These are phyloP conservation scores for Ennomos fuscantarius DNA, from an alignment of 2,888 invertebrate species.

Conservation along the genomic window DNA sequence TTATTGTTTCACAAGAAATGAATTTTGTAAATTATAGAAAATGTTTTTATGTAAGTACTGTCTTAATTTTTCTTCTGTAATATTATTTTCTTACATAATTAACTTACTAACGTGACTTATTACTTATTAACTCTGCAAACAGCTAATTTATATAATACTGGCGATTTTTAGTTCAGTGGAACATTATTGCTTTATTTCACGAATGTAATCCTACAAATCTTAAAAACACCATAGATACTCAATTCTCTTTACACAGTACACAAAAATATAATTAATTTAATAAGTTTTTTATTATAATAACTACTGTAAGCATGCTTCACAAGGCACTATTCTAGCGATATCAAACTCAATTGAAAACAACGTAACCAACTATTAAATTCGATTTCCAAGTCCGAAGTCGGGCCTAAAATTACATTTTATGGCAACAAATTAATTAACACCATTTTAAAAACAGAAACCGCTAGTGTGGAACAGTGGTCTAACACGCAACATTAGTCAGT, in stretches of 20 bases:
- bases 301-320: slow-evolving; percentile 79
- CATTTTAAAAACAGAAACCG: slow-evolving; percentile 57
- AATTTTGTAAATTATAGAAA: background rate
- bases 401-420: slow-evolving; percentile 76
- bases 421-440: slow-evolving; percentile 68
- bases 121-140: slow-evolving; percentile 51
- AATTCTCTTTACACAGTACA: slow-evolving; percentile 65
- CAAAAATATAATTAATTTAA: slow-evolving; percentile 73
- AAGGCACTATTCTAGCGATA: slow-evolving; percentile 85
- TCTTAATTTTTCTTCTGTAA: slow-evolving; percentile 13
- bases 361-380: slow-evolving; percentile 78
- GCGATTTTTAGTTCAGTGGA: slow-evolving; percentile 63
- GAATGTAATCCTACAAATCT: slow-evolving; percentile 45
- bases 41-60: slow-evolving; percentile 6
- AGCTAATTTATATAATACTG: slow-evolving; percentile 67
- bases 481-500: slow-evolving; percentile 56
- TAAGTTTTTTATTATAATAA: slow-evolving; percentile 46
- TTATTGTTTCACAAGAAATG: too few species aligned
- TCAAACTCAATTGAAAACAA: slow-evolving; percentile 65
- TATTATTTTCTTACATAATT: slow-evolving; percentile 18
- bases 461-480: slow-evolving; percentile 52
- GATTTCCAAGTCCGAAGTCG: slow-evolving; percentile 77
- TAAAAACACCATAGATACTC: slow-evolving; percentile 41
- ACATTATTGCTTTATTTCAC: slow-evolving; percentile 76
- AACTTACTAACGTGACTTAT: slow-evolving; percentile 17